A percentile compares a stretch with the other conserved stretches of the same genome.
phyloP scores from a whole-genome alignment of 2,797 vertebrate genomes.

The Acanthurus lineatus region DNA sequence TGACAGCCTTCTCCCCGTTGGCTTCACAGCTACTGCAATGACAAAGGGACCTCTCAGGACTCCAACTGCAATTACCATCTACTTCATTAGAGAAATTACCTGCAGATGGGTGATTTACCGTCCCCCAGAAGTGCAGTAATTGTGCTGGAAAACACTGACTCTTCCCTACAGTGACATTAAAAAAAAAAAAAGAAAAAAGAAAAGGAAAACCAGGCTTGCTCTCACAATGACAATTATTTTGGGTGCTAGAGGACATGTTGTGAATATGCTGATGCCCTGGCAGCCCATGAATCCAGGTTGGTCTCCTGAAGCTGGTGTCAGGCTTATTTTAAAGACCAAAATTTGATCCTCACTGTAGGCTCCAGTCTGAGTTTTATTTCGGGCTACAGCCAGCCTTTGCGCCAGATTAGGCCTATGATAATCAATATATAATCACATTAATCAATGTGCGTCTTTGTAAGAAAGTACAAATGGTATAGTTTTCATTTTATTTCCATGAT shows the following conservation, averaged over 20 bases:
- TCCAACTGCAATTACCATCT: slow-evolving; percentile 64
- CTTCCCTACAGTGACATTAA: slow-evolving; percentile 9
- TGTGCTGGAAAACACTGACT: slow-evolving; percentile 49
- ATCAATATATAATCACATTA: background rate
- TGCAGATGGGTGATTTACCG: slow-evolving; percentile 61
- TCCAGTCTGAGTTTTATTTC: background rate
- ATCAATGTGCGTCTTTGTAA: background rate
- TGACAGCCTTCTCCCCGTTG: slow-evolving; percentile 25
- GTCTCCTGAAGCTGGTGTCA: background rate
- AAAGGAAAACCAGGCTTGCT: slow-evolving; percentile 2
- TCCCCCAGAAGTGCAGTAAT: slow-evolving; percentile 41
- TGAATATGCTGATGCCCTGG: background rate
- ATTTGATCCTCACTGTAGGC: no score
- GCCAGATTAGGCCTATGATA: background rate
- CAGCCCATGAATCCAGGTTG: background rate
- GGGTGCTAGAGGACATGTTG: background rate
- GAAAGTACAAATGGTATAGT: background rate
- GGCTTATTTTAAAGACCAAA: background rate
- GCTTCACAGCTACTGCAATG: slow-evolving; percentile 28
- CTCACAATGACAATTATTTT: slow-evolving; percentile 1
- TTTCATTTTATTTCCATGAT: background rate
- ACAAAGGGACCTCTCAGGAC: slow-evolving; percentile 52
- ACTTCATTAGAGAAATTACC: slow-evolving; percentile 74
- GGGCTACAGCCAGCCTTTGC: background rate
- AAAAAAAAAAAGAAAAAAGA: no score